Base-by-base conservation (phyloP, 2,113 vertebrate species). In the Takifugu bimaculatus region DNA sequence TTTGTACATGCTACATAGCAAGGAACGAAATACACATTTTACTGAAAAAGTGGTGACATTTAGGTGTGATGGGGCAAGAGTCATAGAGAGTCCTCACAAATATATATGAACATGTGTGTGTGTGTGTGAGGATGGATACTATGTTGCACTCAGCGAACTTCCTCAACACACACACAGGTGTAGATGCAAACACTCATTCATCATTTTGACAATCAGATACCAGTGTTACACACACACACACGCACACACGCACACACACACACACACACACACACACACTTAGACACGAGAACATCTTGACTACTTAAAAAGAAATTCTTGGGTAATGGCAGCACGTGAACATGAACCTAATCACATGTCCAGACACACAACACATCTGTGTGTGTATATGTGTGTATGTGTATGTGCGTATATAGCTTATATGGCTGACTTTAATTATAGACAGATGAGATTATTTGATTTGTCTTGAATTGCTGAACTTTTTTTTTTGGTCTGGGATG, bases 151-250 rank as follows among this genome's bases (percentile, higher is more conserved):
- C n/a, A 50, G 60, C 2, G 58, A 6, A 45, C 32, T 49, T 55
- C 49, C 43, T 65, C 50, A 28, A 25, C 29, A 47, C 20, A 59
- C 25, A 5, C 47, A 53, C 27, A 63, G 43, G 43, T 54, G 56
- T 50, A 45, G 48, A 60, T 0, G 27, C 54, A 68, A 72, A 72
- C 50, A 57, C 56, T 48, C 45, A 74, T 70, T 57, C 59, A 73
- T 74, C 71, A 81, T 53, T 58, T 54, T 73, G 65, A 73, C 68
- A 57, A 15, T 42, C 12, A 44, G 2, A 53, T 65, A 39, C 44
- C 51, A 59, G 5, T 62, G 20, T 9, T 20, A 50, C 45, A 43
- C 44, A 26, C 50, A 14, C 25, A 5, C 27, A 9, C 29, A 66
- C 35, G 35, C 63, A 47, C 44, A 49, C 50, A 42, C 56, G 26